These are phyloP conservation scores for Poecile atricapillus DNA, from an alignment of 2,113 vertebrate genomes.

Conservation along the genomic window DNA sequence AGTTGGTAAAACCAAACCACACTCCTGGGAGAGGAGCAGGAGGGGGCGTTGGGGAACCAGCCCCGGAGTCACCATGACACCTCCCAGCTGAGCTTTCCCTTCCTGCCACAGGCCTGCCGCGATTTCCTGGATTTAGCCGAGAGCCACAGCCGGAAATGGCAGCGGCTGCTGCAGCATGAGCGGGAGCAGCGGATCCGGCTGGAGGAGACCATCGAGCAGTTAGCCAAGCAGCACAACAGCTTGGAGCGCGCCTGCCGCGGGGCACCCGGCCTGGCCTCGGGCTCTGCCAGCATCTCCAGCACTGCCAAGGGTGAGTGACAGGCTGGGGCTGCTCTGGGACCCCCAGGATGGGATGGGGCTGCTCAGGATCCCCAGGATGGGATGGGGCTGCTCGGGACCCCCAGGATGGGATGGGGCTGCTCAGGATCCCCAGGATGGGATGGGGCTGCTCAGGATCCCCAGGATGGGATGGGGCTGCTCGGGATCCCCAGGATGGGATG, in stretches of 20 bases:
- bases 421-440: fast-evolving
- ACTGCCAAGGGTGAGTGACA: constrained; percentile 75
- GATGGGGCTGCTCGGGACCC: too few relatives aligned
- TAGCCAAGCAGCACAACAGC: constrained; percentile 98
- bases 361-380: fast-evolving
- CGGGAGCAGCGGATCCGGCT: constrained; percentile 91
- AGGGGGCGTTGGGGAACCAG: fast-evolving
- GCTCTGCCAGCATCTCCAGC: constrained; percentile 63
- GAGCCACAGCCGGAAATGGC: constrained; percentile 92
- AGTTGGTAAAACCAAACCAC: background rate
- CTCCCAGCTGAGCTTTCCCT: background rate
- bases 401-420: background rate
- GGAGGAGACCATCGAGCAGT: constrained; percentile 96
- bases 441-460: fast-evolving
- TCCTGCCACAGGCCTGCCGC: constrained; percentile 84
- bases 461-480: fast-evolving
- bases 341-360: background rate
- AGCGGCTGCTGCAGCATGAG: constrained; percentile 94
- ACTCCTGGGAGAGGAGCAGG: background rate
- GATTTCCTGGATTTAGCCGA: constrained; percentile 96
- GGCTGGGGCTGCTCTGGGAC: fast-evolving
- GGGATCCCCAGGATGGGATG: fast-evolving
- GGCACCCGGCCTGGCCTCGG: constrained; percentile 73
- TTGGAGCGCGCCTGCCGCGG: constrained; percentile 93
- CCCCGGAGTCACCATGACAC: fast-evolving